Evolutionary conservation across 1,140 invertebrate genomes (phyloP).

Genomic region (Apis mellifera): DNA sequence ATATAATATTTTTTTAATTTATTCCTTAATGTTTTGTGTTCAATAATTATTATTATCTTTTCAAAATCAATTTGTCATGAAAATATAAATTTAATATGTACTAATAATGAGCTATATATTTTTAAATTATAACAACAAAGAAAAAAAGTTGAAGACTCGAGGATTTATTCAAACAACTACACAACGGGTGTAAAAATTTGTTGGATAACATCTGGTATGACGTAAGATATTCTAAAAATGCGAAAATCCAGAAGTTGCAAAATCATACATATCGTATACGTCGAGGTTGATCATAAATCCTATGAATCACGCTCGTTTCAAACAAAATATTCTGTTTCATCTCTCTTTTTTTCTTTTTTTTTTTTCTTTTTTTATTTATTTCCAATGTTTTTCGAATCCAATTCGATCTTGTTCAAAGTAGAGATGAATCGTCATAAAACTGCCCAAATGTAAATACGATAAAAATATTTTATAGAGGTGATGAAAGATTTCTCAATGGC

Average conservation of each 20-base stretch:
- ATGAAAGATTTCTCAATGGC: background rate
- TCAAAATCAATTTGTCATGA: too few species aligned
- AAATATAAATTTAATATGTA: too few species aligned
- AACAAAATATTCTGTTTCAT: conserved; percentile 16
- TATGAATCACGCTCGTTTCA: conserved; percentile 27
- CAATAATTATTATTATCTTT: too few species aligned
- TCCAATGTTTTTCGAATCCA: background rate
- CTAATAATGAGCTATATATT: too few species aligned
- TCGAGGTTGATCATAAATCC: conserved; percentile 44
- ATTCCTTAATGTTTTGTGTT: too few species aligned
- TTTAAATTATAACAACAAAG: too few species aligned
- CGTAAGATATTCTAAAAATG: conserved; percentile 56
- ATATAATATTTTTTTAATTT: too few species aligned
- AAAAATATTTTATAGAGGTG: background rate
- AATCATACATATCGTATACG: conserved; percentile 32
- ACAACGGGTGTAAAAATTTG: background rate
- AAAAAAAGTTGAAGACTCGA: too few species aligned
- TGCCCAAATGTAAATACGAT: background rate
- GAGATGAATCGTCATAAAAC: background rate
- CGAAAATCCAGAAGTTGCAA: conserved; percentile 12
- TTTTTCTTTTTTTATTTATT: too few species aligned
- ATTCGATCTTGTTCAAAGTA: conserved; percentile 14
- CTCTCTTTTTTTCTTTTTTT: background rate
- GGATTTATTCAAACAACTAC: background rate
- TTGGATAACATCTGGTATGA: conserved; percentile 18